phyloP scores from a whole-genome alignment of 1,140 invertebrate genomes.

The Brachionus calyciflorus region DNA sequence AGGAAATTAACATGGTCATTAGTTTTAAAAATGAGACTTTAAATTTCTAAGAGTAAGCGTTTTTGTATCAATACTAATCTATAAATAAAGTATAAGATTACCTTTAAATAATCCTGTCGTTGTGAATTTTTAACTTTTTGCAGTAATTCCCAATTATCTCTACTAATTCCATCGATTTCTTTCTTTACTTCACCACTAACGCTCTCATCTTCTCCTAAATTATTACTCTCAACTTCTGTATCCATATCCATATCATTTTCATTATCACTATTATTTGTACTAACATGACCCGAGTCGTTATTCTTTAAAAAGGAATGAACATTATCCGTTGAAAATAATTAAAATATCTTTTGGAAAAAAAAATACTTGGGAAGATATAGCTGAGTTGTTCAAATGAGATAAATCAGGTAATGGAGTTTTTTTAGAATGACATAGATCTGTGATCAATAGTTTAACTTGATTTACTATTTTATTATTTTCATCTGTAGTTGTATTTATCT shows the following conservation, averaged over 20 bases:
- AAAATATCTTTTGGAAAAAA: constrained; percentile 10
- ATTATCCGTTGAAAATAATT: neutral
- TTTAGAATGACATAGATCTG: constrained; percentile 26
- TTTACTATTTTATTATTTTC: constrained; percentile 36
- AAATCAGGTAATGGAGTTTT: constrained; percentile 15
- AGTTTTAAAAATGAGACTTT: no score
- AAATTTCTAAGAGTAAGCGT: no score
- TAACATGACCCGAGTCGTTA: constrained; percentile 2
- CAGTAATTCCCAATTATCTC: constrained; percentile 41
- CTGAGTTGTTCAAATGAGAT: constrained; percentile 38
- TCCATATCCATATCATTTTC: neutral
- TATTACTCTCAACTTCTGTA: neutral
- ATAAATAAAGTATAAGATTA: constrained; percentile 64
- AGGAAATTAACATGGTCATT: no score
- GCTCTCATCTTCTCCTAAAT: neutral
- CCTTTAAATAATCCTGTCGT: constrained; percentile 51
- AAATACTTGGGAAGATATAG: constrained; percentile 47
- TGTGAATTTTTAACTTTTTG: constrained; percentile 51
- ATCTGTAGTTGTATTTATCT: constrained; percentile 3
- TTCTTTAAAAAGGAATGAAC: neutral
- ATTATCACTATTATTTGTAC: neutral
- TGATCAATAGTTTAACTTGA: constrained; percentile 40
- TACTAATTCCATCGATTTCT: neutral
- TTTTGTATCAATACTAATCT: no score
- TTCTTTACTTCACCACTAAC: neutral